These are phyloP conservation scores for Zonitis immaculata DNA, from an alignment of 2,888 invertebrate genomes.

Conservation along the genomic window DNA sequence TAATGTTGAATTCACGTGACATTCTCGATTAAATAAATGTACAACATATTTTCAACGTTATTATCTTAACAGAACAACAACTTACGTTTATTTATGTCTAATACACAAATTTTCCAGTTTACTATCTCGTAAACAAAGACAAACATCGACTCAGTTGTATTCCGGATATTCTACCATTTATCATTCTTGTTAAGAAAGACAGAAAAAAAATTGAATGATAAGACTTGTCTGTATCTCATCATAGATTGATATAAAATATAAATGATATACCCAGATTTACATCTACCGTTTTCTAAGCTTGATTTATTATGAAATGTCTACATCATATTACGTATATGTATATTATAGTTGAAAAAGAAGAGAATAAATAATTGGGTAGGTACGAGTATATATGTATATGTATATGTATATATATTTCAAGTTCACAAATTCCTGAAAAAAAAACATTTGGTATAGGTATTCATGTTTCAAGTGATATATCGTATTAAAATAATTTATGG, in stretches of 20 bases:
- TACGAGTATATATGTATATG: too few species aligned
- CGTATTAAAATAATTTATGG: background rate
- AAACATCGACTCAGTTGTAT: conserved; percentile 16
- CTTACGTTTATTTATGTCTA: background rate
- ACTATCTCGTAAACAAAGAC: conserved; percentile 13
- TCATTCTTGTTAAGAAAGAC: conserved; percentile 26
- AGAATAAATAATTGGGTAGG: too few species aligned
- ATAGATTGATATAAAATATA: conserved; percentile 43
- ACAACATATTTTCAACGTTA: background rate
- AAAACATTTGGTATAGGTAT: too few species aligned
- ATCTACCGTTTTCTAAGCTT: conserved; percentile 36
- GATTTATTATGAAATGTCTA: conserved; percentile 39
- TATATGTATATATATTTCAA: too few species aligned
- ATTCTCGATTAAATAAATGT: background rate
- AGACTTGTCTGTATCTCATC: conserved; percentile 39
- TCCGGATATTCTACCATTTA: conserved; percentile 34
- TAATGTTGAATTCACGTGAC: conserved; percentile 1
- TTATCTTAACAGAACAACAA: background rate
- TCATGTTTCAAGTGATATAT: background rate
- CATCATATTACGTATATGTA: conserved; percentile 29
- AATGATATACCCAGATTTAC: conserved; percentile 41
- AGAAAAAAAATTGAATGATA: conserved; percentile 34
- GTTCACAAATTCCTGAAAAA: too few species aligned
- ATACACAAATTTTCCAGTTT: background rate
- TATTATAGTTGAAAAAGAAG: too few species aligned